Base-by-base conservation (phyloP, 1,140 invertebrate species). In the Conus betulinus region DNA sequence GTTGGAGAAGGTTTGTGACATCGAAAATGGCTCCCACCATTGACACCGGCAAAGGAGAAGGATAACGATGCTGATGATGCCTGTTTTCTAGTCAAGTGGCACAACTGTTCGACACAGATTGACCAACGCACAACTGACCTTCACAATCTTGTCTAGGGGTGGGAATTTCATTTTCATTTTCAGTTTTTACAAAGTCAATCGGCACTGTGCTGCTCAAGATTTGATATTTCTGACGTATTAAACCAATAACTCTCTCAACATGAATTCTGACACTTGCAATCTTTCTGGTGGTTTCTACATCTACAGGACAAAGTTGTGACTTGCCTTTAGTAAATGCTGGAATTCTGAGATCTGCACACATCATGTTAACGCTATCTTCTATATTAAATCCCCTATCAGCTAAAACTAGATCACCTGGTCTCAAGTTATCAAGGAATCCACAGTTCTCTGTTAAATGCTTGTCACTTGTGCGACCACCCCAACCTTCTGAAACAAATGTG, bases 151-250 rank as follows among this genome's bases (percentile, higher is more conserved):
- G 71, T 91, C 88, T 27, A 89, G 85, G 85, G 3, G 88, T 88
- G 81, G 90, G 87, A 5, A 84, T 20, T n/a, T 20, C 57, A 51
- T 89, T 82, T 20, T 51, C 25, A 27, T 89, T 82, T 20, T 51
- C 25, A 27, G 8, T 84, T 23, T 87, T 78, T 0, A 90, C 15
- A 76, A 84, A 91, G 57, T 91, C 90, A 52, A 90, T 88, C 10
- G 89, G 91, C 17, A 91, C n/a, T 20, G 39, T 91, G 39, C 87
- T 87, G 57, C 89, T 84, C 11, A 91, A 57, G 3, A 91, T 91
- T 3, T 87, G 90, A 63, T 90, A 91, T 79, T 91, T 90, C 17
- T 91, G 89, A 17, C 90, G 25, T 8, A 90, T 84, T 51, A 91
- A 57, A 74, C 89, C 88, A 74, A 90, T 89, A n/a, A 90, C 88